These are phyloP conservation scores for Schlechtendalia chinensis DNA, from an alignment of 1,140 invertebrate genomes.

Conservation along the genomic window DNA sequence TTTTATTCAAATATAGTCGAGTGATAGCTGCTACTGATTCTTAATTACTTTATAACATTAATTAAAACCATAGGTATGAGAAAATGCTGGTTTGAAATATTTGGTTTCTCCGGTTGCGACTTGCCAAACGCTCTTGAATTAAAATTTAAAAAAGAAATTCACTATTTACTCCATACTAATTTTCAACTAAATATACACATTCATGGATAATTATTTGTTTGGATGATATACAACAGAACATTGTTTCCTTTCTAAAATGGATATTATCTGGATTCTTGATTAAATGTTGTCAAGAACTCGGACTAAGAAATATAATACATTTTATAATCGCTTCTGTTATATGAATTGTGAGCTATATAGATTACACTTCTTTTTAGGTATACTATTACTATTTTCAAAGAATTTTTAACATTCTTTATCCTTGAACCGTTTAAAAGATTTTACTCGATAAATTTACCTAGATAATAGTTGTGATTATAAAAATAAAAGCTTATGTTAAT, in stretches of 20 bases:
- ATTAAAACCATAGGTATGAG: neutral
- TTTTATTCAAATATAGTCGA: neutral
- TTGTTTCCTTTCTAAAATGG: constrained; percentile 24
- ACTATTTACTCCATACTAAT: neutral
- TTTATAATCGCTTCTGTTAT: neutral
- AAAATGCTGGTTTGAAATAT: neutral
- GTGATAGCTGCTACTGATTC: neutral
- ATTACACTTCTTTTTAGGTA: neutral
- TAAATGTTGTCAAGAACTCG: neutral
- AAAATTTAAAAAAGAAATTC: constrained; percentile 8
- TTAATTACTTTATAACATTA: no score
- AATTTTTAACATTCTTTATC: constrained; percentile 8
- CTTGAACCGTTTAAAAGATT: neutral
- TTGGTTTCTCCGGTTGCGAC: no score
- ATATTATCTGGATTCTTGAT: neutral
- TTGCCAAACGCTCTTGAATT: neutral
- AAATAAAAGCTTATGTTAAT: neutral
- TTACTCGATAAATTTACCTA: neutral
- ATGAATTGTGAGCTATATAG: no score
- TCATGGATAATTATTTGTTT: neutral
- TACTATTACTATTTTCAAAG: neutral
- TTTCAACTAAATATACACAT: neutral
- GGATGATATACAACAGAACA: neutral
- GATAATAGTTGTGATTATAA: neutral
- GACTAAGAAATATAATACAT: neutral